These are phyloP conservation scores for Epinephelus cyanopodus DNA, from an alignment of 2,113 vertebrate genomes.

Conservation along the genomic window DNA sequence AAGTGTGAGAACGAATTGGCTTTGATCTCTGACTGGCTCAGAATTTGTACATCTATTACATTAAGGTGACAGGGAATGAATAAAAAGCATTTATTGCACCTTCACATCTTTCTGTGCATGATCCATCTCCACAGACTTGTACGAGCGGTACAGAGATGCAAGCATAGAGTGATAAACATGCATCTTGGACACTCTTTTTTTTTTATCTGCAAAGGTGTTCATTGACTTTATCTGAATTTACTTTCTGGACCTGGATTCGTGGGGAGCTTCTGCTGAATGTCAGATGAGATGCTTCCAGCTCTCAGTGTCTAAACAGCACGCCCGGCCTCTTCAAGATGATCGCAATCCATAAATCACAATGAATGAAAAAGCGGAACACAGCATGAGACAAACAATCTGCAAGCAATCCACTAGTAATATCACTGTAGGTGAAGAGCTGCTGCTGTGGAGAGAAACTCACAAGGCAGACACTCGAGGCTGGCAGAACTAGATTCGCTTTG, in stretches of 20 bases:
- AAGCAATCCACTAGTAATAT: conserved; percentile 12
- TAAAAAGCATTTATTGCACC: neutral
- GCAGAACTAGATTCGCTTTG: conserved; percentile 32
- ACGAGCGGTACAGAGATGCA: neutral
- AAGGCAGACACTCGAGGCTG: conserved; percentile 48
- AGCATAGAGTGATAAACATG: neutral
- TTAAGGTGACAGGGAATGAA: neutral
- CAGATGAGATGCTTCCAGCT: conserved; percentile 19
- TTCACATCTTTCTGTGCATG: neutral
- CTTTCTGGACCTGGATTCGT: neutral
- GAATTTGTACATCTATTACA: neutral
- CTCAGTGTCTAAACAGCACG: conserved; percentile 32
- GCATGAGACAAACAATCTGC: conserved; percentile 21
- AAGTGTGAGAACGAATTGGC: neutral
- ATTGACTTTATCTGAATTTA: neutral
- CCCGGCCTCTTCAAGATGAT: conserved; percentile 34
- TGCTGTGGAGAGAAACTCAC: conserved; percentile 29
- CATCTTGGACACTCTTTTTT: neutral
- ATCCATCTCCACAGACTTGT: neutral
- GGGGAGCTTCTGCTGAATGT: conserved; percentile 11
- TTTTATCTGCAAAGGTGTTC: neutral
- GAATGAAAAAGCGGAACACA: conserved; percentile 15
- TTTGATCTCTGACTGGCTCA: neutral
- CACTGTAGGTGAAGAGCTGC: conserved; percentile 29
- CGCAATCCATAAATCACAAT: conserved; percentile 22